Conservation (phyloP, 2,113 vertebrate genomes). For the Hippolais icterina region DNA sequence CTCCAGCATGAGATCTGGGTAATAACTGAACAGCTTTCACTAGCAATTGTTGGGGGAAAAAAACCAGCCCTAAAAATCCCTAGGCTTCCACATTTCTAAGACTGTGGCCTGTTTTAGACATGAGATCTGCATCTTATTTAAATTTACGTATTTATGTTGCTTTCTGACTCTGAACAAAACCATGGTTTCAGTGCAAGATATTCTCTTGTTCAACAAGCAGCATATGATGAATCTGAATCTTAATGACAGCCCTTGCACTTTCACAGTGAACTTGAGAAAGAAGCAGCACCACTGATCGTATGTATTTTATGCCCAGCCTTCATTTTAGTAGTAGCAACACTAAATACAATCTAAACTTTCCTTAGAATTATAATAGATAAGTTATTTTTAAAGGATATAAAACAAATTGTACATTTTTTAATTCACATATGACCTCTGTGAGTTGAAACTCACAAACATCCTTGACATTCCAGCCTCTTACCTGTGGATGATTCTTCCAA, state of each 20-base stretch:
- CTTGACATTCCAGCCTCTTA: conserved; percentile 45
- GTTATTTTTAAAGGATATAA: not conserved
- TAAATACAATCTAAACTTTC: not conserved
- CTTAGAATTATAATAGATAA: not conserved
- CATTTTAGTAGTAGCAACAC: not conserved
- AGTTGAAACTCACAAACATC: not conserved
- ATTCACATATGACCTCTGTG: not conserved
- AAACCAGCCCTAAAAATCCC: not conserved
- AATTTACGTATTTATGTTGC: not conserved
- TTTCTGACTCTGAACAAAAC: not conserved
- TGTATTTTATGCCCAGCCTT: not conserved
- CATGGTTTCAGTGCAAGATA: not conserved
- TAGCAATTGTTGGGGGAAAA: rapidly evolving
- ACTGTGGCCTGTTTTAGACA: not conserved
- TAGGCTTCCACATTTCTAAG: not conserved
- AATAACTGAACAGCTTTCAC: not conserved
- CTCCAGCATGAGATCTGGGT: not conserved
- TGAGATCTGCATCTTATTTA: not conserved
- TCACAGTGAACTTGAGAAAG: not conserved
- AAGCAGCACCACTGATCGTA: not conserved
- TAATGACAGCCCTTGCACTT: not conserved
- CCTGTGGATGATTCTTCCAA: conserved; percentile 97
- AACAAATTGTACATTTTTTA: not conserved
- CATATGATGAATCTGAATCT: not conserved
- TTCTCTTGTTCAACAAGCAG: not conserved